Conservation (phyloP, 1,140 invertebrate genomes). For the Muscidifurax raptorellus region DNA sequence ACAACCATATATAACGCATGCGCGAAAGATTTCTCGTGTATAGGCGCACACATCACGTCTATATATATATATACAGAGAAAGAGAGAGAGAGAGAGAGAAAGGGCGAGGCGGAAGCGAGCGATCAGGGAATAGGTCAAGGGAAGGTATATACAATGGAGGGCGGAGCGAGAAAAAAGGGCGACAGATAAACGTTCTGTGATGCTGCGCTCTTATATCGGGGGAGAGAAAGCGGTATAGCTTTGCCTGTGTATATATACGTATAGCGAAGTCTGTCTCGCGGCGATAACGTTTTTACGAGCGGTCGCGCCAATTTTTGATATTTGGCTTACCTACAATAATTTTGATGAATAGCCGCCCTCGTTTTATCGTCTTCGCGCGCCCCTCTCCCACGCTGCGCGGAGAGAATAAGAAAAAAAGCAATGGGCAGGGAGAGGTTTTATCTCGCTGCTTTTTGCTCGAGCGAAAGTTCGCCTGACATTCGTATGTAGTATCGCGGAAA, state of each 20-base stretch:
- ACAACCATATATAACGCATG: not conserved
- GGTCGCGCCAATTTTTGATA: not conserved
- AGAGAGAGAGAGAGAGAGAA: too few species aligned
- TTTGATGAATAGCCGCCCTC: not conserved
- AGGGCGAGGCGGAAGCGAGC: not conserved
- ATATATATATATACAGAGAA: too few species aligned
- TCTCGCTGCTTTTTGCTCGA: not conserved
- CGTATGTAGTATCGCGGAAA: too few species aligned
- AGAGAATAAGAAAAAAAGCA: too few species aligned
- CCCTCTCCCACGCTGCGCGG: too few species aligned
- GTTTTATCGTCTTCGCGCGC: not conserved
- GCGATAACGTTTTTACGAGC: constrained; percentile 4
- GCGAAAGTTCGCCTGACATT: not conserved
- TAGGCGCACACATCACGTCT: too few species aligned
- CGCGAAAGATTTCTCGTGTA: not conserved
- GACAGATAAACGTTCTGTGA: not conserved
- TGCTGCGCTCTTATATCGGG: not conserved
- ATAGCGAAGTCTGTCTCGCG: not conserved
- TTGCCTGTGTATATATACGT: not conserved
- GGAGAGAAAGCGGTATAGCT: not conserved
- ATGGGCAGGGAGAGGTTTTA: too few species aligned
- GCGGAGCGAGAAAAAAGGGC: not conserved
- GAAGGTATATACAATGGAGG: not conserved
- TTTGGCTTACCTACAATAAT: not conserved
- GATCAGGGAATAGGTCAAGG: not conserved